A percentile compares a stretch with the other conserved stretches of the same genome.
phyloP scores from a whole-genome alignment of 2,888 invertebrate species.

The Campoplex capitator region DNA sequence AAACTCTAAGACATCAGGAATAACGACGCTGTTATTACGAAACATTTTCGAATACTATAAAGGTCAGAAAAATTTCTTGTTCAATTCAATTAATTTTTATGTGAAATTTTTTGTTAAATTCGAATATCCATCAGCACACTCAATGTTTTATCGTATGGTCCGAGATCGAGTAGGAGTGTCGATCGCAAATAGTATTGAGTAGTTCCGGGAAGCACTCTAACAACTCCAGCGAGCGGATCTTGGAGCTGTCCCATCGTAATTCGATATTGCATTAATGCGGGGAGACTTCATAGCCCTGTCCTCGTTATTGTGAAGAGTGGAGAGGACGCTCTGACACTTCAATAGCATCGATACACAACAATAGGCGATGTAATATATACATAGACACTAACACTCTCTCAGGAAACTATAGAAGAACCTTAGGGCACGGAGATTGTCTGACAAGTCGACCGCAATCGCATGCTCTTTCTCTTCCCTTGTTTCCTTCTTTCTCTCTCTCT shows the following conservation, averaged over 20 bases:
- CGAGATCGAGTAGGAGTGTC: slow-evolving; percentile 22
- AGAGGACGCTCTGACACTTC: slow-evolving; percentile 15
- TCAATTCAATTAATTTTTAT: not conserved
- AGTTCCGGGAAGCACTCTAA: slow-evolving; percentile 65
- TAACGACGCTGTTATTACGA: no score
- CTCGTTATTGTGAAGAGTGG: slow-evolving; percentile 34
- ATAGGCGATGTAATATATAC: not conserved
- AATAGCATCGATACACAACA: slow-evolving; percentile 8
- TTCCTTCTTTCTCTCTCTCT: not conserved
- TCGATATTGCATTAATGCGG: slow-evolving; percentile 79
- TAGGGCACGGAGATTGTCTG: slow-evolving; percentile 72
- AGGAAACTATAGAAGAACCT: slow-evolving; percentile 67
- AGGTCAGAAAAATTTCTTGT: not conserved
- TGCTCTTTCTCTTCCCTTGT: slow-evolving; percentile 65
- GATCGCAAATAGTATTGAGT: slow-evolving; percentile 33
- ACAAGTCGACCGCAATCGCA: slow-evolving; percentile 77
- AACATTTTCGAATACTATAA: no score
- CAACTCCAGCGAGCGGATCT: slow-evolving; percentile 48
- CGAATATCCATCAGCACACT: not conserved
- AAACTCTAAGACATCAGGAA: no score
- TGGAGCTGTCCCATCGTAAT: slow-evolving; percentile 70
- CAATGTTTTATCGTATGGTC: not conserved
- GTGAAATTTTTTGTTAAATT: not conserved
- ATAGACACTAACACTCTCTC: not conserved
- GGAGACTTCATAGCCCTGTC: slow-evolving; percentile 67